Conservation (phyloP, 2,797 vertebrate genomes). For the Harpagifer antarcticus region DNA sequence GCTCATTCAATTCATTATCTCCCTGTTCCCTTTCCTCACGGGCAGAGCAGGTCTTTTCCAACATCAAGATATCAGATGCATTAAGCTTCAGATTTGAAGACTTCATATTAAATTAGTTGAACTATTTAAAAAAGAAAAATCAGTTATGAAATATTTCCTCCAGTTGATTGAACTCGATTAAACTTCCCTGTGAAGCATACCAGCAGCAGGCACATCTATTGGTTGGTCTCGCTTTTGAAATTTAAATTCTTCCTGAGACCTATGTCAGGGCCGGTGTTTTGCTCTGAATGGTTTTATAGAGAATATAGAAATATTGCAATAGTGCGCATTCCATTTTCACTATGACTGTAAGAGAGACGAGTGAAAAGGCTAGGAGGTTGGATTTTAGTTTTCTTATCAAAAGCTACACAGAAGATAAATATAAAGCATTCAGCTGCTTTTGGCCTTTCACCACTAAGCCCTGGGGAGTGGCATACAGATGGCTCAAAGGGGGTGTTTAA, state of each 20-base stretch:
- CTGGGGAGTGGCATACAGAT: constrained; percentile 42
- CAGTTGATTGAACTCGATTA: constrained; percentile 31
- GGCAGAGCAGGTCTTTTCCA: constrained; percentile 55
- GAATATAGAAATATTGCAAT: constrained; percentile 39
- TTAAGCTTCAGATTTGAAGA: constrained; percentile 44
- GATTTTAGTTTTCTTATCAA: constrained; percentile 76
- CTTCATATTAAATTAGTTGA: constrained; percentile 63
- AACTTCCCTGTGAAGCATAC: constrained; percentile 35
- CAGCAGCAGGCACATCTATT: constrained; percentile 30
- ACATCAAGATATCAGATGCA: constrained; percentile 61
- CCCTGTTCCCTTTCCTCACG: constrained; percentile 59
- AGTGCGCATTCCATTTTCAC: constrained; percentile 41
- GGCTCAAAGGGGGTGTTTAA: constrained; percentile 49
- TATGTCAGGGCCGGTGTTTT: constrained; percentile 37
- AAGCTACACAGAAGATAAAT: constrained; percentile 71
- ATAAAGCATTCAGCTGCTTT: constrained; percentile 62
- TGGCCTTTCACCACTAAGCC: constrained; percentile 46
- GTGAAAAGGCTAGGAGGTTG: constrained; percentile 52
- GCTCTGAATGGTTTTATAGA: constrained; percentile 37
- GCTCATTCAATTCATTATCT: constrained; percentile 78
- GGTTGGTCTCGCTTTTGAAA: constrained; percentile 35
- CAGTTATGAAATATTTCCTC: constrained; percentile 35
- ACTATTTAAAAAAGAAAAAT: constrained; percentile 50
- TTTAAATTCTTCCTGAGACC: constrained; percentile 14
- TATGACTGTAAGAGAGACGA: constrained; percentile 48